Evolutionary conservation across 2,888 invertebrate species (phyloP), one percentile per base, ranked within the genome.

Genomic region (Dryobota labecula): DNA sequence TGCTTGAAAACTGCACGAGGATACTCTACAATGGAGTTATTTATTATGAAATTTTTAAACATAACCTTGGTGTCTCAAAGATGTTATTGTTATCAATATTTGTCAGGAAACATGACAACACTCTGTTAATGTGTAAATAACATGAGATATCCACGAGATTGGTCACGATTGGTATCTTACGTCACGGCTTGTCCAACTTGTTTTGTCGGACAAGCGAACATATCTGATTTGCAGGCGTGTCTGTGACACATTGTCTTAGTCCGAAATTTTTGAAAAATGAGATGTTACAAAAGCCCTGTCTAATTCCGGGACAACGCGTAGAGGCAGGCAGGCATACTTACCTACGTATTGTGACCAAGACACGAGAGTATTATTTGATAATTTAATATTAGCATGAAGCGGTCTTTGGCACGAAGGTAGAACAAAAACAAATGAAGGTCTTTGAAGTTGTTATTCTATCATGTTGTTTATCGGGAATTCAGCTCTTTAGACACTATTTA

Each of bases 201-300:
- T 92, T 92, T 91, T 90, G 86, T 86, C 89, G 87, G 85, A 80
- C 76, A 86, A 86, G 77, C 76, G 86, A 79, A 83, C 85, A 88
- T 90, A 91, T 91, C 89, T 89, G 86, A 91, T 92, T 92, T 90
- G 82, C 88, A 86, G 89, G 92, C 92, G 90, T 94, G 88, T 91
- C 94, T 88, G 91, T 91, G 88, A 90, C 90, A 88, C 85, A 94
- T 93, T 92, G 92, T 92, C 70, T 88, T 80, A 77, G 76, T 78
- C 80, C 77, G 86, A 89, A 88, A 87, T 89, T 85, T 85, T 83
- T 82, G 67, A 85, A 77, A 86, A 73, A 65, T 70, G 70, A 80
- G 67, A 64, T 73, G 72, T 86, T 88, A 86, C 86, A 84, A 88
- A 87, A 84, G 77, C 78, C 86, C 83, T 87, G 84, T 85, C 85